Conservation (phyloP, 1,140 invertebrate genomes). For the Papilio polyxenes region DNA sequence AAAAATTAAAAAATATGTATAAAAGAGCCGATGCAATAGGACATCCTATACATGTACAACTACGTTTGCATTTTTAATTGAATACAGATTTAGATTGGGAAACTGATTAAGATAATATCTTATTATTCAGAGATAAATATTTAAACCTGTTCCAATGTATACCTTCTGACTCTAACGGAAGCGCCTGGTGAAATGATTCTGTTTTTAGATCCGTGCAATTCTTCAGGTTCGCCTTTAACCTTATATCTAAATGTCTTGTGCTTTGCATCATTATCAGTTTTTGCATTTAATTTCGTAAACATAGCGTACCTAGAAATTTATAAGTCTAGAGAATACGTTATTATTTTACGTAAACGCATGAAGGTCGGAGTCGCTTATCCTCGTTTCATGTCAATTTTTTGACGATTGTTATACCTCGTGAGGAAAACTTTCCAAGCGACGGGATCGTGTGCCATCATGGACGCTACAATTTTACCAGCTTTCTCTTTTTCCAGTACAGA, state of each 20-base stretch:
- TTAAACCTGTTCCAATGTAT: conserved; percentile 51
- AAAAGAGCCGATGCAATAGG: conserved; percentile 1
- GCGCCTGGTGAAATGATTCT: conserved; percentile 58
- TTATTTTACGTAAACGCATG: not conserved
- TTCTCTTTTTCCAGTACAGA: conserved; percentile 56
- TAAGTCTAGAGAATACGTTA: conserved; percentile 33
- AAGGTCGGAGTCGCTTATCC: conserved; percentile 49
- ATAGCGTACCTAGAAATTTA: conserved; percentile 57
- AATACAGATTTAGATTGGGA: conserved; percentile 13
- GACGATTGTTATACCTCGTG: conserved; percentile 67
- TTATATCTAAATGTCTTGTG: conserved; percentile 49
- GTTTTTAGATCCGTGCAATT: conserved; percentile 51
- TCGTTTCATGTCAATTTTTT: conserved; percentile 59
- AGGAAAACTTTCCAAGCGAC: conserved; percentile 73
- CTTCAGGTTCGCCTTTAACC: conserved; percentile 55
- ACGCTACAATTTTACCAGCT: conserved; percentile 63
- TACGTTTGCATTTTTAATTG: conserved; percentile 17
- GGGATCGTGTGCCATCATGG: conserved; percentile 72
- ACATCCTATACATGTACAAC: not conserved
- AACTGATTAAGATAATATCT: not conserved
- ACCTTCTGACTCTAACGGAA: conserved; percentile 68
- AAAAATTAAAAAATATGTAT: not conserved
- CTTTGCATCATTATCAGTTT: conserved; percentile 45
- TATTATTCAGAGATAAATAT: not conserved
- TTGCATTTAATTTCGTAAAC: conserved; percentile 43